Conservation (phyloP, 2,113 vertebrate genomes). For the Rhinolophus sinicus region DNA sequence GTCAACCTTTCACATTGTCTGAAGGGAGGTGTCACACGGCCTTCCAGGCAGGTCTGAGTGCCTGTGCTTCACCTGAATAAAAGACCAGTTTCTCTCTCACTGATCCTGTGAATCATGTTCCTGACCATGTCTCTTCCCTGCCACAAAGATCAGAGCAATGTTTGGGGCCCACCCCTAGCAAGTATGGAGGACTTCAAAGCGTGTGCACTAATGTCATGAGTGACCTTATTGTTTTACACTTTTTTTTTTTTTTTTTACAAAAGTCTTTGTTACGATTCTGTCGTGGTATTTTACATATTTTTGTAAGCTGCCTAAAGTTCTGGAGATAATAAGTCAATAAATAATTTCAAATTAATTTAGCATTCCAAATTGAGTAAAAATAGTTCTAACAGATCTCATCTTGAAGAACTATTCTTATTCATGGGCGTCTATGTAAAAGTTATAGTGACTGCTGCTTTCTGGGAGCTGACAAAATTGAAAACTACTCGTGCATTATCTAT, state of each 20-base stretch:
- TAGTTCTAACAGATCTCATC: not conserved
- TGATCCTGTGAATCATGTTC: not conserved
- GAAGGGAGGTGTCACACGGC: not conserved
- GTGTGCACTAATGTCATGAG: not conserved
- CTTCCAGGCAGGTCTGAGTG: not conserved
- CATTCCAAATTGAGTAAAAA: not conserved
- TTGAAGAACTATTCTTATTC: not conserved
- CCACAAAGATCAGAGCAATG: not conserved
- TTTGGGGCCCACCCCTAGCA: not conserved
- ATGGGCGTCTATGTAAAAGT: not conserved
- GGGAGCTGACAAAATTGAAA: not conserved
- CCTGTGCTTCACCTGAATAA: not conserved
- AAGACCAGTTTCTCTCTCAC: not conserved
- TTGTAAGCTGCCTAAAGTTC: not conserved
- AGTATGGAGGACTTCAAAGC: not conserved
- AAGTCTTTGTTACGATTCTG: not conserved
- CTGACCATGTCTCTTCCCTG: not conserved
- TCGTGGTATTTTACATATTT: not conserved
- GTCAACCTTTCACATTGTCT: not conserved
- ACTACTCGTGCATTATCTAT: not conserved
- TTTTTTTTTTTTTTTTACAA: not conserved
- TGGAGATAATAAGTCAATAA: not conserved
- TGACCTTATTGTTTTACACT: not conserved
- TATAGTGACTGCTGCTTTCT: not conserved
- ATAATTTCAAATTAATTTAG: slow-evolving; percentile 18